phyloP scores from a whole-genome alignment of 2,888 invertebrate species.

The Prosopocoilus inquinatus region DNA sequence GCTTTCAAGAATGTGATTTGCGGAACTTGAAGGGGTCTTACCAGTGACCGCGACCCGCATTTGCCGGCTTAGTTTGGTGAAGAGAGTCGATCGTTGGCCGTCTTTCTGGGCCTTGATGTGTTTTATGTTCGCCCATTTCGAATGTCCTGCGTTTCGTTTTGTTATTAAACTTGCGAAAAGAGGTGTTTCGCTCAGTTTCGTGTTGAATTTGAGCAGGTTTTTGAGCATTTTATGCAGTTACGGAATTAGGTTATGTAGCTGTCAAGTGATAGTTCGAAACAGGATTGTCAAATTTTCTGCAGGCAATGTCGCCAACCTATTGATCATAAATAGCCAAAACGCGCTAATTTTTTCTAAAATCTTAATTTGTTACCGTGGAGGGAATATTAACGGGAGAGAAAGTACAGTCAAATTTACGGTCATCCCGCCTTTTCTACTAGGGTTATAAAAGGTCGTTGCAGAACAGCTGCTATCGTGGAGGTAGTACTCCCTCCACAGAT shows the following conservation, averaged over 20 bases:
- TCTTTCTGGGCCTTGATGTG: slow-evolving; percentile 69
- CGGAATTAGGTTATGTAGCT: neutral
- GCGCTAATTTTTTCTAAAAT: too few relatives aligned
- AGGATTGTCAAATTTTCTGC: too few relatives aligned
- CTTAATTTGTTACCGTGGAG: too few relatives aligned
- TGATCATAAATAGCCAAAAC: too few relatives aligned
- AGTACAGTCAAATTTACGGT: too few relatives aligned
- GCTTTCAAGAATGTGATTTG: slow-evolving; percentile 5
- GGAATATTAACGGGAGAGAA: too few relatives aligned
- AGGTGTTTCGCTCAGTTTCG: neutral
- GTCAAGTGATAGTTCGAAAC: neutral
- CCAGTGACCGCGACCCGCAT: slow-evolving; percentile 64
- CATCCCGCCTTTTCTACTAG: too few relatives aligned
- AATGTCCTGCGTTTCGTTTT: slow-evolving; percentile 63
- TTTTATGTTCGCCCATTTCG: slow-evolving; percentile 75
- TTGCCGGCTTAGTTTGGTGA: slow-evolving; percentile 52
- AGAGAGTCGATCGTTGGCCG: slow-evolving; percentile 52
- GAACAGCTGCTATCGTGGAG: too few relatives aligned
- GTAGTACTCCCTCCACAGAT: too few relatives aligned
- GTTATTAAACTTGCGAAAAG: neutral
- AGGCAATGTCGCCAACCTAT: too few relatives aligned
- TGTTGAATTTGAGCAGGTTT: neutral
- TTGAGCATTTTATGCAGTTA: neutral
- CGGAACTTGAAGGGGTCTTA: slow-evolving; percentile 39
- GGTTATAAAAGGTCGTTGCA: too few relatives aligned